A percentile compares a stretch with the other conserved stretches of the same genome.
Evolutionary conservation across 2,113 vertebrate genomes (phyloP).

Genomic region (Plecturocebus donacophilus): DNA sequence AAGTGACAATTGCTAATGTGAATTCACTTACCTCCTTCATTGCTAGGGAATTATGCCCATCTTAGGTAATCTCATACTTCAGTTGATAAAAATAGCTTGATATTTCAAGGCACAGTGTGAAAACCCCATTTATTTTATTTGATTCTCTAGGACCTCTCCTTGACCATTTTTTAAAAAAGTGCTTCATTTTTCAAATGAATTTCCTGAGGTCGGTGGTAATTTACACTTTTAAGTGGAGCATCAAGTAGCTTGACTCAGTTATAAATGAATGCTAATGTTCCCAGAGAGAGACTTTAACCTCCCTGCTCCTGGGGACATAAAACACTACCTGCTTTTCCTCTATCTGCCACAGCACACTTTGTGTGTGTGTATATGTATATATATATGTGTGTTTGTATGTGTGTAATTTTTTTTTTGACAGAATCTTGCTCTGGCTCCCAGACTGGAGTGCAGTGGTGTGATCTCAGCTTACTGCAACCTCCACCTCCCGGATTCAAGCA

Average conservation of each 20-base stretch:
- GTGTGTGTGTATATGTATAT: not conserved
- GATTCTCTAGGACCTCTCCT: not conserved
- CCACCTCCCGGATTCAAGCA: too few relatives aligned
- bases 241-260: not conserved
- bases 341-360: not conserved
- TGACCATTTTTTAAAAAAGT: not conserved
- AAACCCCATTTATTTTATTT: constrained; percentile 8
- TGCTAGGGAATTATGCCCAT: not conserved
- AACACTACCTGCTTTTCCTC: not conserved
- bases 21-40: not conserved
- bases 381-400: too few relatives aligned
- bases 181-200: constrained; percentile 27
- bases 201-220: not conserved
- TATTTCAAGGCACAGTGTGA: not conserved
- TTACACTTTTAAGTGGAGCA: not conserved
- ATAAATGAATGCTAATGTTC: not conserved
- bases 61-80: not conserved
- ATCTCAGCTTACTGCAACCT: too few relatives aligned
- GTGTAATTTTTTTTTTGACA: too few relatives aligned
- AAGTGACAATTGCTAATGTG: not conserved
- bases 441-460: too few relatives aligned
- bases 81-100: not conserved
- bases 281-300: not conserved
- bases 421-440: too few relatives aligned
- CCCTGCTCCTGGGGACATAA: not conserved